Evolutionary conservation across 64 coral and sea anemone genomes (phyloP), one percentile per base, ranked within the genome.

Genomic region (Dendrophyllia cribrosa): DNA sequence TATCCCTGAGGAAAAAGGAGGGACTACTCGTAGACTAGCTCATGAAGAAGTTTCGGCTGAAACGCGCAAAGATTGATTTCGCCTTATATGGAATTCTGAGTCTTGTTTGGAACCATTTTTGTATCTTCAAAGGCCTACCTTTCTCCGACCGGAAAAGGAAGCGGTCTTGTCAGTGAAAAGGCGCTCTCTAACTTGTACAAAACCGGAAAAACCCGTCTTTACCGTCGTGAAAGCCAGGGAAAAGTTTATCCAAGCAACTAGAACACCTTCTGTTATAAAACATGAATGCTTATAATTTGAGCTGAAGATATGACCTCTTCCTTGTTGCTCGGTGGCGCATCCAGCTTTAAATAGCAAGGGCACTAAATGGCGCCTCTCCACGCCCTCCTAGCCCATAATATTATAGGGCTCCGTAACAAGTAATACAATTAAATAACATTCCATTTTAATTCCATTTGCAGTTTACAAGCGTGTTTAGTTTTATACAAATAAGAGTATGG

Each of bases 341-440:
- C 75, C 50, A 74, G 71, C 71, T 47, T 80, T 7, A 58, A 60
- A 60, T 58, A 55, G 51, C 76, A 25, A 59, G 19, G 80, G 80
- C 9, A 84, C 17, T n/a, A 26, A 47, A 84, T 67, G 80, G 80
- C 60, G 47, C 61, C 45, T 84, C 67, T 84, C 80, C 80, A 84
- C 80, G 80, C 80, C 80, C 80, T 66, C 80, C 80, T 68, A 84
- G 80, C 43, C 80, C 80, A 84, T 84, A 84, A 84, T 84, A 84
- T 49, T 48, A 43, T 22, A 43, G 77, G 77, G 22, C 53, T 56
- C 48, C 34, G 34, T 34, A 34, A 34, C 34, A 34, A 34, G 34
- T 34, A 34, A 34, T 34, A 34, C 34, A 34, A 34, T 34, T 34
- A 34, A 34, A 34, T 34, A 34, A 34, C 34, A 34, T 34, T 0